Base-by-base conservation (phyloP, 1,140 invertebrate genomes). In the Tribolium castaneum region DNA sequence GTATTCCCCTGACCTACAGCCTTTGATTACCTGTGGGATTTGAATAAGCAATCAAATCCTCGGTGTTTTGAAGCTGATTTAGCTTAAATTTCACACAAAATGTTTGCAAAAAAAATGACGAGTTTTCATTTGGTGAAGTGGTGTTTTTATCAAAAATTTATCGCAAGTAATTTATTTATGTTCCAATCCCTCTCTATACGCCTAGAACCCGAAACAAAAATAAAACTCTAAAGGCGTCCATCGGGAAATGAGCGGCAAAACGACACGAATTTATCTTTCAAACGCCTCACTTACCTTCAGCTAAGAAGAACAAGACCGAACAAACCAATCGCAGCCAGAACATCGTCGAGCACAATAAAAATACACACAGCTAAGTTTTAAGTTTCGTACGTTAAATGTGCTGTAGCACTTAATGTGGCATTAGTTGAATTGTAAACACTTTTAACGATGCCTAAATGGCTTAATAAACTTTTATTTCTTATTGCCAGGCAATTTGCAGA, bases 391-490 rank as follows among this genome's bases (percentile, higher is more conserved):
- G 77, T 52, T 49, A 62, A 78, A 73, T 71, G 76, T 78, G 77
- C 77, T 56, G 70, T 66, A 73, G 39, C 71, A 71, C 70, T 78
- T 78, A 78, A 78, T 78, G 45, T 78, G 77, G 54, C 70, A 72
- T 78, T 78, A 78, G 51, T 78, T 72, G 70, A 78, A 78, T 78
- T 78, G 72, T 78, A 78, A 78, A 78, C 77, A 78, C 77, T 78
- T 78, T 78, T 78, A 78, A 78, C 70, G 77, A 71, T 50, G 56
- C 59, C 71, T 56, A 72, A 78, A 78, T 74, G 77, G 71, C 77
- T 75, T 78, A 75, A 78, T 78, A 78, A 78, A 78, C 59, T 78
- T 78, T 78, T 78, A 78, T 78, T 74, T 78, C 70, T 77, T 72
- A 77, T 52, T 72, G 76, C 22, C 9, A 2, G 12, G 45, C 13